Evolutionary conservation across 2,797 vertebrate species (phyloP), one percentile per base, ranked within the genome.

Genomic region (Sebastes nivosus): DNA sequence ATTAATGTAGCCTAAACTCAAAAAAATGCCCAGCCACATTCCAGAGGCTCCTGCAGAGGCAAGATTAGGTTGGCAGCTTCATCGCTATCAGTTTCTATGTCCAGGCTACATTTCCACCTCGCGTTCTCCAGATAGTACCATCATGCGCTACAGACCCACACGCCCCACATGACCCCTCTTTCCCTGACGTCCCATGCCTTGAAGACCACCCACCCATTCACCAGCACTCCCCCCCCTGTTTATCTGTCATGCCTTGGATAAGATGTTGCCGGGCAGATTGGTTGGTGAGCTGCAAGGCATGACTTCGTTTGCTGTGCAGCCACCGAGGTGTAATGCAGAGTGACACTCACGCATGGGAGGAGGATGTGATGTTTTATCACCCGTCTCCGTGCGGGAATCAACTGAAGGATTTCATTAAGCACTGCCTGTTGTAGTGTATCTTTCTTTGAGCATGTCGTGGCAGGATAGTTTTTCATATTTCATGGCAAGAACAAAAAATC

Each of bases 181-280:
- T 42, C 67, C 25, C 36, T 8, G 32, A 74, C n/a, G 3, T 52
- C 29, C 52, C 52, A 38, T 63, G 70, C 72, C 75, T 81, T 77
- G 46, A 83, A 86, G 81, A 87, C 74, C 80, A 75, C 79, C 72
- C 42, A 73, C 69, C 54, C 12, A n/a, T 54, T 67, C 69, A 69
- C 38, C 61, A 54, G 69, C 34, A 46, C 71, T 30, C 10, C 69
- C 55, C 55, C 54, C 70, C 6, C 12, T 22, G 10, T 76, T 76
- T 79, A 84, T 82, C 84, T 80, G 72, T 86, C 88, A 88, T 54
- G 79, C 70, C 55, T 68, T 24, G 63, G 85, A 86, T 83, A 72
- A 82, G 84, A 86, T 88, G 92, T 94, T 94, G 90, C 88, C 77
- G 77, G 92, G 93, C 86, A 94, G 92, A 94, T 72, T 89, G 70